phyloP scores from a whole-genome alignment of 2,113 vertebrate genomes.

The Ophthalmotilapia sp. region DNA sequence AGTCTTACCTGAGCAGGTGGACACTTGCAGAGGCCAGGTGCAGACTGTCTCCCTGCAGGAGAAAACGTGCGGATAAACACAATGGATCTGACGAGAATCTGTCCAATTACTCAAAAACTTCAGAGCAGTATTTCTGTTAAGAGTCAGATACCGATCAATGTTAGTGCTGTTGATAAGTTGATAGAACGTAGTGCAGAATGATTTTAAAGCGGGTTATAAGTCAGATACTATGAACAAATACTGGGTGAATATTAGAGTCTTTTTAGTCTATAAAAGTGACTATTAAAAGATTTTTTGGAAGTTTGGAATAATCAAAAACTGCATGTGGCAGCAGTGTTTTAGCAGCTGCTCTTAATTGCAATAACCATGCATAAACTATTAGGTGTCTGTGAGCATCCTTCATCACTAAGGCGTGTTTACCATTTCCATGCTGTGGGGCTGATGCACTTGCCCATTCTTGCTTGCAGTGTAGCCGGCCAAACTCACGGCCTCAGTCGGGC shows the following conservation, averaged over 20 bases:
- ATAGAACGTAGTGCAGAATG: background rate
- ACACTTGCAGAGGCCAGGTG: background rate
- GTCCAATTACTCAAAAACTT: background rate
- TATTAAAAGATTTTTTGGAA: background rate
- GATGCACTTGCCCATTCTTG: background rate
- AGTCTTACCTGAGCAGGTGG: conserved; percentile 34
- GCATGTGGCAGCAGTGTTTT: background rate
- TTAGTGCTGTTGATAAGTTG: fast-evolving
- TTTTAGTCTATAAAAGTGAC: background rate
- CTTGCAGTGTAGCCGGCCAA: background rate
- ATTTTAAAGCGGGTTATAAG: background rate
- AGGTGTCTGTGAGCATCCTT: background rate
- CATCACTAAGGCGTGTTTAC: background rate
- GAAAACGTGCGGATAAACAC: background rate
- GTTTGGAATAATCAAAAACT: background rate
- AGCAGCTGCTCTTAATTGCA: background rate
- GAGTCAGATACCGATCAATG: background rate
- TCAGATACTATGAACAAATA: background rate
- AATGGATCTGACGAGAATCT: background rate
- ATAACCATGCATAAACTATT: background rate
- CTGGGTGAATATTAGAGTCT: background rate
- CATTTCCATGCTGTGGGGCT: background rate
- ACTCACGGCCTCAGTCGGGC: conserved; percentile 13
- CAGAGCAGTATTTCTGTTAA: background rate
- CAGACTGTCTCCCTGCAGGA: background rate